phyloP scores from a whole-genome alignment of 2,888 invertebrate genomes.

The Napeogenes sylphis region DNA sequence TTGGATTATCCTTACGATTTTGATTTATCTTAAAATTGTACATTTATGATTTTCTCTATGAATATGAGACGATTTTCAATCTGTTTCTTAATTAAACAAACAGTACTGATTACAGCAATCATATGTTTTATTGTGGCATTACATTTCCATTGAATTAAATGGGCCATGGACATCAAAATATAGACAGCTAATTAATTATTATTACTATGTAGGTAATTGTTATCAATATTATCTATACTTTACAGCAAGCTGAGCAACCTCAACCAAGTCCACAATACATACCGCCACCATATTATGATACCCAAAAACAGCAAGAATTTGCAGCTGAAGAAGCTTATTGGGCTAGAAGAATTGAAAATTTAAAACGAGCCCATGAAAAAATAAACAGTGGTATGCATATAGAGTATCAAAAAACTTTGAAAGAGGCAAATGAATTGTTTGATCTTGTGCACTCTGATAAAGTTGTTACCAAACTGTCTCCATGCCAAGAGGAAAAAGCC shows the following conservation, averaged over 20 bases:
- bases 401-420: conserved; percentile 67
- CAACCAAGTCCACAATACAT: conserved; percentile 46
- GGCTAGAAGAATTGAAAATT: conserved; percentile 63
- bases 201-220: neutral
- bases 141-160: too few species aligned
- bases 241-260: conserved; percentile 59
- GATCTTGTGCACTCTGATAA: conserved; percentile 55
- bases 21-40: too few species aligned
- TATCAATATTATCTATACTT: conserved; percentile 18
- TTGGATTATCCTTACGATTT: neutral
- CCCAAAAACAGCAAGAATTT: conserved; percentile 49
- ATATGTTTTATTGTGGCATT: too few species aligned
- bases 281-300: conserved; percentile 48
- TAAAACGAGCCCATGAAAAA: conserved; percentile 66
- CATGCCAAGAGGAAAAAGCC: conserved; percentile 69
- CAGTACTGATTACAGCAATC: too few species aligned
- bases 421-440: conserved; percentile 67
- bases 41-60: too few species aligned
- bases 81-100: neutral
- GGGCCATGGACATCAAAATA: too few species aligned
- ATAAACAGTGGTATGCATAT: conserved; percentile 62
- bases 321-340: conserved; percentile 70
- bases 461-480: conserved; percentile 56
- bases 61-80: neutral
- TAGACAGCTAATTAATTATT: neutral